Base-by-base conservation (phyloP, 2,113 vertebrate species). In the Globicephala melas region DNA sequence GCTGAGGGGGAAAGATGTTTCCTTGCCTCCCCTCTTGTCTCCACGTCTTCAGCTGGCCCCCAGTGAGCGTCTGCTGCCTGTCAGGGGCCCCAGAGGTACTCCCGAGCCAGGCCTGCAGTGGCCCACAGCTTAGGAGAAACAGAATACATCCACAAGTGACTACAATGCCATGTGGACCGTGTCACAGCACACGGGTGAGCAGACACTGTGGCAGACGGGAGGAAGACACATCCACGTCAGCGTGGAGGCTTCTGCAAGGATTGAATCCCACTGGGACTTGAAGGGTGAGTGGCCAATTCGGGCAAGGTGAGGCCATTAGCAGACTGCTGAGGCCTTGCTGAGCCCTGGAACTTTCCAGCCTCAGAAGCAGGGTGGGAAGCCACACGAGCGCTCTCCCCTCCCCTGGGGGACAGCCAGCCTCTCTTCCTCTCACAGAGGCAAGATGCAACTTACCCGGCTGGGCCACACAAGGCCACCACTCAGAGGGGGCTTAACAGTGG, bases 1-100 rank as follows among this genome's bases (percentile, higher is more conserved):
- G 60, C 68, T 50, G 8, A 73, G 4, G 5, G n/a, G 44, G 5
- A 20, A 3, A 60, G 6, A 6, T n/a, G 4, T 47, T 23, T 33
- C 18, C 15, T 83, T 67, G 38, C 55, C 44, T 96, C n/a, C 70
- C 25, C 38, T 87, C 60, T 93, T 12, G 5, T 36, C 70, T 97
- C 58, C 3, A 17, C 33, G 3, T 88, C 60, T 47, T 74, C 15
- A 47, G 67, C 62, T 1, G 1, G 5, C 47, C 55, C 36, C 50
- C 28, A 1, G 8, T 25, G 47, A 84, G 50, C 83, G 65, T 62
- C 77, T 70, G 50, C 25, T 70, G 1, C 44, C 0, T 14, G 28
- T 38, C 70, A 18, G 38, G 50, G 41, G 25, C 26, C 74, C 25
- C 55, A 8, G 23, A 7, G 8, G 47, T 17, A 3, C 36, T 33